Conservation (phyloP, 2,888 invertebrate genomes). For the Sinentomon sp. region DNA sequence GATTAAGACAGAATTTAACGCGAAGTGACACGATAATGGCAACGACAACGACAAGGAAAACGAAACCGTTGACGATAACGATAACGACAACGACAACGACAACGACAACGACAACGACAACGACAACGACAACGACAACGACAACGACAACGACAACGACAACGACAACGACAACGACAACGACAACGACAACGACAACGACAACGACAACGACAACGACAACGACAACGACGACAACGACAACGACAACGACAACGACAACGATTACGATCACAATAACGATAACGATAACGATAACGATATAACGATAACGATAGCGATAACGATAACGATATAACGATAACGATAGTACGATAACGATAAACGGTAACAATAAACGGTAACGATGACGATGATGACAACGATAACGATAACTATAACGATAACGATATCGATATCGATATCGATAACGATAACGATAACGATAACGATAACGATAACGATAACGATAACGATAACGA, state of each 20-base stretch:
- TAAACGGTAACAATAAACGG: too few relatives aligned
- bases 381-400: too few relatives aligned
- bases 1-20: too few relatives aligned
- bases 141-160: neutral
- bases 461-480: too few relatives aligned
- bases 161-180: neutral
- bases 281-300: neutral
- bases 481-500: too few relatives aligned
- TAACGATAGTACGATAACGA: neutral
- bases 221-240: slow-evolving; percentile 1
- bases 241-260: neutral
- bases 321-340: neutral
- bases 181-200: neutral
- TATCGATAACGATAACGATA: too few relatives aligned
- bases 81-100: slow-evolving; percentile 1
- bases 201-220: neutral
- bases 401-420: too few relatives aligned
- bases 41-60: too few relatives aligned
- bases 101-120: neutral
- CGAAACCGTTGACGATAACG: slow-evolving; percentile 1
- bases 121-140: neutral
- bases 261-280: slow-evolving; percentile 1
- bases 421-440: too few relatives aligned
- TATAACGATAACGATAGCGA: slow-evolving; percentile 1
- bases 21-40: too few relatives aligned